phyloP scores from a whole-genome alignment of 2,113 vertebrate species.

The Drymodes brunneopygia region DNA sequence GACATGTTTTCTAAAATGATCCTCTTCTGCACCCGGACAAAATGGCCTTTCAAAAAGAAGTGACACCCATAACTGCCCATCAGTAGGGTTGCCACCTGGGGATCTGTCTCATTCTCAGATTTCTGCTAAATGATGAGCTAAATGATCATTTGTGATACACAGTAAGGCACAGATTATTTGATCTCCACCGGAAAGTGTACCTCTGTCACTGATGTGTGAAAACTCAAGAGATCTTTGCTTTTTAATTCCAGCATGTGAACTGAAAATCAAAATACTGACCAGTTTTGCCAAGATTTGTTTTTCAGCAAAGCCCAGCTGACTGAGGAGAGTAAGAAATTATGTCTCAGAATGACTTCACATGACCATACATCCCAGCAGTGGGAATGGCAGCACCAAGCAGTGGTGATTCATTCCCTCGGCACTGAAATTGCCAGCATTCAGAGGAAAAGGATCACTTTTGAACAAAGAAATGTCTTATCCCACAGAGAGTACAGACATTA shows the following conservation, averaged over 20 bases:
- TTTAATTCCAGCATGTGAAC: not conserved
- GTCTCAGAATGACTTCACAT: not conserved
- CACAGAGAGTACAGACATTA: slow-evolving; percentile 32
- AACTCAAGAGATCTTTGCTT: not conserved
- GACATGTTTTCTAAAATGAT: not conserved
- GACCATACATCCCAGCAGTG: not conserved
- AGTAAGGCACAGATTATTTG: not conserved
- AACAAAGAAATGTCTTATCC: slow-evolving; percentile 54
- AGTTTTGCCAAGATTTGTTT: not conserved
- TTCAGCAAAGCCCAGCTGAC: not conserved
- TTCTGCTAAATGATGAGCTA: not conserved
- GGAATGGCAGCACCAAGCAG: not conserved
- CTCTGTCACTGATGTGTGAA: not conserved
- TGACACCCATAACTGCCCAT: not conserved
- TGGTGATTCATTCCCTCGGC: slow-evolving; percentile 31
- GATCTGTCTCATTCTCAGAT: not conserved
- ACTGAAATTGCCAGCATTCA: not conserved
- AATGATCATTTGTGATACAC: not conserved
- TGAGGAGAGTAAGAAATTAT: not conserved
- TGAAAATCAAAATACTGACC: not conserved
- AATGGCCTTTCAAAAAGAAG: not conserved
- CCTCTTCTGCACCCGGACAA: not conserved
- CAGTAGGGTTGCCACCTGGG: not conserved
- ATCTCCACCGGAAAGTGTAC: not conserved
- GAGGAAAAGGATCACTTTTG: slow-evolving; percentile 39